phyloP scores from a whole-genome alignment of 2,888 invertebrate genomes.

The Mylabris sibirica region DNA sequence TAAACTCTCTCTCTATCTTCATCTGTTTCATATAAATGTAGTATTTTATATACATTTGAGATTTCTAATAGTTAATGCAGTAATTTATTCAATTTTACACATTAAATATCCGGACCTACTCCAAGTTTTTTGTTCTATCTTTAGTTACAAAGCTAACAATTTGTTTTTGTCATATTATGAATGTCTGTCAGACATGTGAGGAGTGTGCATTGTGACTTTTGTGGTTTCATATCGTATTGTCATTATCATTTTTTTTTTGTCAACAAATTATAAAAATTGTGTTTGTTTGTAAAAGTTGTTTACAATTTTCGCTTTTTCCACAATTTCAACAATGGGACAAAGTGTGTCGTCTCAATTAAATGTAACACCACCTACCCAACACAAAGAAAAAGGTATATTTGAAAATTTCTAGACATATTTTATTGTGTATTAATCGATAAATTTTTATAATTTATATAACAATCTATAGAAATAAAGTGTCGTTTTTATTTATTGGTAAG shows the following conservation, averaged over 20 bases:
- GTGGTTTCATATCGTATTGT: too few species aligned
- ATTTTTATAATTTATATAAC: background rate
- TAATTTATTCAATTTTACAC: background rate
- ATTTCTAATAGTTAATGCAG: background rate
- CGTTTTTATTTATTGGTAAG: background rate
- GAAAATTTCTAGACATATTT: too few species aligned
- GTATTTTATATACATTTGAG: background rate
- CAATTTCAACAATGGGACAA: slow-evolving; percentile 4
- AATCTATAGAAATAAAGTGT: background rate
- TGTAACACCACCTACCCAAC: background rate
- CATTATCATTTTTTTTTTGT: background rate
- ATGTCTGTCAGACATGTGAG: background rate
- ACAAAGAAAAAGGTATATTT: slow-evolving; percentile 2
- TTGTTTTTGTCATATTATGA: slow-evolving; percentile 1
- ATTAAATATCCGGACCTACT: slow-evolving; percentile 6
- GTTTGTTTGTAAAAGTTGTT: background rate
- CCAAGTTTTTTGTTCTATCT: slow-evolving; percentile 10
- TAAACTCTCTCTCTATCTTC: background rate
- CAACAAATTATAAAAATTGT: background rate
- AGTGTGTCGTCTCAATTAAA: slow-evolving; percentile 1
- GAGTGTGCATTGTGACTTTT: background rate
- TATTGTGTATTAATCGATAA: background rate
- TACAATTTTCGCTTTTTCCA: background rate
- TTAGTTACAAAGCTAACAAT: slow-evolving; percentile 11
- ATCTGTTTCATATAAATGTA: background rate